Evolutionary conservation across 2,888 invertebrate genomes (phyloP).

Genomic region (Catocala nupta): DNA sequence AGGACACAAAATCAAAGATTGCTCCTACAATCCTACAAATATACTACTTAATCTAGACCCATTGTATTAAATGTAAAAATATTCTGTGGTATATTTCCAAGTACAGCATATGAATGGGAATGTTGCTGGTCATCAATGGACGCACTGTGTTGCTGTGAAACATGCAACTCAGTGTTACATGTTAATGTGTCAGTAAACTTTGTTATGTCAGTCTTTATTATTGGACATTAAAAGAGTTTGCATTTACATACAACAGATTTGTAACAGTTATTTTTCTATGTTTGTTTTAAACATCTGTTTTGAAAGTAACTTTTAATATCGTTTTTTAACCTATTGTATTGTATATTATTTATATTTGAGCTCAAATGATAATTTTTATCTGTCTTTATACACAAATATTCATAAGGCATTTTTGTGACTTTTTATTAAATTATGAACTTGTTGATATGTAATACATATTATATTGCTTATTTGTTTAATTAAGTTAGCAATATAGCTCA

Average conservation of each 20-base stretch:
- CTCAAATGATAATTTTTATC: too few species aligned
- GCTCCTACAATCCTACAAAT: too few species aligned
- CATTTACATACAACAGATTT: constrained; percentile 13
- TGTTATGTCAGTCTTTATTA: constrained; percentile 48
- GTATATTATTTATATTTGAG: too few species aligned
- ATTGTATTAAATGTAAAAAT: not conserved
- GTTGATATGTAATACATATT: too few species aligned
- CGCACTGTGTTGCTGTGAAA: constrained; percentile 43
- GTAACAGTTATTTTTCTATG: not conserved
- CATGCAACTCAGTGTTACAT: constrained; percentile 47
- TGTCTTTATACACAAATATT: too few species aligned
- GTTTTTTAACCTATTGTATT: too few species aligned
- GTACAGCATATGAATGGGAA: constrained; percentile 48
- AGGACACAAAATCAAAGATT: too few species aligned
- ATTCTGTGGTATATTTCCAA: constrained; percentile 43
- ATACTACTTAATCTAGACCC: not conserved
- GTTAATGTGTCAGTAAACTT: constrained; percentile 55
- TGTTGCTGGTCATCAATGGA: constrained; percentile 51
- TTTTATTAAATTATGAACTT: too few species aligned
- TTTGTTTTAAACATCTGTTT: not conserved
- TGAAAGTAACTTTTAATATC: too few species aligned
- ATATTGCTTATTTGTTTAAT: too few species aligned
- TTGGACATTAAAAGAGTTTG: constrained; percentile 20
- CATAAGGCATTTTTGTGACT: too few species aligned
- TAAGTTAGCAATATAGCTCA: too few species aligned